These are phyloP conservation scores for Anthonomus grandis DNA, from an alignment of 1,140 invertebrate genomes.

Conservation along the genomic window DNA sequence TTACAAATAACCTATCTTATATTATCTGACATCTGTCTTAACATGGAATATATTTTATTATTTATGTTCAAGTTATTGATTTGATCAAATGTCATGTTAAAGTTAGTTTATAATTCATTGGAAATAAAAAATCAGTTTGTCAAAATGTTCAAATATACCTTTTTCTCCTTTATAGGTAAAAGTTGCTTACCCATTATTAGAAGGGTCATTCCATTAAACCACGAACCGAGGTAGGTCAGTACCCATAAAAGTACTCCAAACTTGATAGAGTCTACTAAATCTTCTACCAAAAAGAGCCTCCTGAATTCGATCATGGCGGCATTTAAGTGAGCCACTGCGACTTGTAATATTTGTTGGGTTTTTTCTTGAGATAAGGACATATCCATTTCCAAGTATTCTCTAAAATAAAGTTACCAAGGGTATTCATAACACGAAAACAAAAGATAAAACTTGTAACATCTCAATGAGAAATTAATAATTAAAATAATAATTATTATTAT, in stretches of 20 bases:
- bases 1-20: too few species aligned
- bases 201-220: conserved; percentile 97
- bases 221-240: conserved; percentile 92
- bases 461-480: too few species aligned
- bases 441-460: too few species aligned
- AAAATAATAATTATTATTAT: too few species aligned
- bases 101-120: not conserved
- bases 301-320: conserved; percentile 75
- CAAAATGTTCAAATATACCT: not conserved
- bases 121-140: conserved; percentile 2
- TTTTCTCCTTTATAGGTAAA: not conserved
- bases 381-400: conserved; percentile 84
- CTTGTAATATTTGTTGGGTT: conserved; percentile 79
- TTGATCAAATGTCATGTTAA: too few species aligned
- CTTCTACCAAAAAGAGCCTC: conserved; percentile 92
- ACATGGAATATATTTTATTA: too few species aligned
- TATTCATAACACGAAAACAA: too few species aligned
- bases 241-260: conserved; percentile 91
- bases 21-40: too few species aligned
- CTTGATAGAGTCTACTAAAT: conserved; percentile 92
- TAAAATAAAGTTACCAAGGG: too few species aligned
- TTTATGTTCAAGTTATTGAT: too few species aligned
- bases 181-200: conserved; percentile 76
- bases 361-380: conserved; percentile 82
- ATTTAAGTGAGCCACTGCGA: conserved; percentile 81